Evolutionary conservation across 2,113 vertebrate species (phyloP).

Genomic region (rabbit (Oryctolagus cuniculus)): DNA sequence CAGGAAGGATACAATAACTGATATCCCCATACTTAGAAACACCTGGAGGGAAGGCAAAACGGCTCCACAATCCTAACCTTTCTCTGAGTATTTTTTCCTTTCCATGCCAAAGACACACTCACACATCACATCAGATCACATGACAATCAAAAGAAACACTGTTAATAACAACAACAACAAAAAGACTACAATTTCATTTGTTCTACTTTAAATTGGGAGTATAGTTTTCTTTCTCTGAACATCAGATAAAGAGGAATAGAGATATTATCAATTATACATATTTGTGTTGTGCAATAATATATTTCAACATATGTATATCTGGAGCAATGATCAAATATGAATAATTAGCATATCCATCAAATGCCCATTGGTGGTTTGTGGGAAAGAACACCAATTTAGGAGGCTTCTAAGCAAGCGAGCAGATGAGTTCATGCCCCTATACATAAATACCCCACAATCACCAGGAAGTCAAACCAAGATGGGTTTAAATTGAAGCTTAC

Average conservation of each 20-base stretch:
- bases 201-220: neutral
- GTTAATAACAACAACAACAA: conserved; percentile 32
- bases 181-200: neutral
- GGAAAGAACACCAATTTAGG: neutral
- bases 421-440: neutral
- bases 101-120: neutral
- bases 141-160: neutral
- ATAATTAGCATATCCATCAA: neutral
- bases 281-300: neutral
- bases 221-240: neutral
- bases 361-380: neutral
- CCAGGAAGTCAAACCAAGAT: conserved; percentile 31
- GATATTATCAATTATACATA: neutral
- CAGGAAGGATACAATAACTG: neutral
- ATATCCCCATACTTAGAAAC: neutral
- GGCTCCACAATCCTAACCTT: neutral
- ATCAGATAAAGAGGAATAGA: neutral
- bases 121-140: neutral
- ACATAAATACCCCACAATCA: neutral
- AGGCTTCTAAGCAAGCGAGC: conserved; percentile 20
- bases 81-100: neutral
- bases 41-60: neutral
- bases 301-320: neutral
- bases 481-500: neutral
- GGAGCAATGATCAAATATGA: neutral